These are phyloP conservation scores for Rattus rattus DNA, from an alignment of 2,113 vertebrate species.

Conservation along the genomic window DNA sequence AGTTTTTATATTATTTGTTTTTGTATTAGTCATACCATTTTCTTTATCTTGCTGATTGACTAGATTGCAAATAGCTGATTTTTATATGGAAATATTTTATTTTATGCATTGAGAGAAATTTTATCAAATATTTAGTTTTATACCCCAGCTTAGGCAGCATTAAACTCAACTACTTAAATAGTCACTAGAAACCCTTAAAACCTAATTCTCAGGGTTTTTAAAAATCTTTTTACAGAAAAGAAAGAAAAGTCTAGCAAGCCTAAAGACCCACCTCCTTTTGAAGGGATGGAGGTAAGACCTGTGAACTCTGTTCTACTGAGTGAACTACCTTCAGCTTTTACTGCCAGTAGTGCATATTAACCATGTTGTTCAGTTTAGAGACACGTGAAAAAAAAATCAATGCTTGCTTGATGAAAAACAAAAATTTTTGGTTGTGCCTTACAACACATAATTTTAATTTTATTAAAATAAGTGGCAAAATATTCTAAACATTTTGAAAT, in stretches of 20 bases:
- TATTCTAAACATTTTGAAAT: slow-evolving; percentile 29
- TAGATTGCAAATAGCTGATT: not conserved
- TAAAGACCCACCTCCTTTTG: slow-evolving; percentile 92
- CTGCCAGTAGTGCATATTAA: not conserved
- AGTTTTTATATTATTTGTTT: slow-evolving; percentile 19
- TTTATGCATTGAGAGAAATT: slow-evolving; percentile 21
- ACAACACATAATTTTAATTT: slow-evolving; percentile 31
- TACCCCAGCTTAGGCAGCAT: not conserved
- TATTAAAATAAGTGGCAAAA: slow-evolving; percentile 18
- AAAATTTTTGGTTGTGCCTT: slow-evolving; percentile 22
- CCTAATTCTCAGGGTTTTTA: not conserved
- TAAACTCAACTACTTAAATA: slow-evolving; percentile 42
- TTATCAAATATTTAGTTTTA: slow-evolving; percentile 39
- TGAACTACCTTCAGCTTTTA: not conserved
- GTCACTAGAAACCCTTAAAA: slow-evolving; percentile 37
- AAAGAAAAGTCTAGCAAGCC: slow-evolving; percentile 91
- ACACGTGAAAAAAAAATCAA: not conserved
- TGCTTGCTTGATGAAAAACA: slow-evolving; percentile 28
- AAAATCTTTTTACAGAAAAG: slow-evolving; percentile 85
- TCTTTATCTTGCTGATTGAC: slow-evolving; percentile 6
- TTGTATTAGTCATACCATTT: slow-evolving; percentile 16
- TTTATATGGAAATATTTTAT: slow-evolving; percentile 26
- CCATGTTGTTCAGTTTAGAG: slow-evolving; percentile 42
- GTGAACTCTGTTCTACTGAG: slow-evolving; percentile 34
- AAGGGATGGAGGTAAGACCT: slow-evolving; percentile 93